A percentile compares a stretch with the other conserved stretches of the same genome.
These are phyloP conservation scores for Urophycis tenuis DNA, from an alignment of 2,797 vertebrate species.

Conservation along the genomic window DNA sequence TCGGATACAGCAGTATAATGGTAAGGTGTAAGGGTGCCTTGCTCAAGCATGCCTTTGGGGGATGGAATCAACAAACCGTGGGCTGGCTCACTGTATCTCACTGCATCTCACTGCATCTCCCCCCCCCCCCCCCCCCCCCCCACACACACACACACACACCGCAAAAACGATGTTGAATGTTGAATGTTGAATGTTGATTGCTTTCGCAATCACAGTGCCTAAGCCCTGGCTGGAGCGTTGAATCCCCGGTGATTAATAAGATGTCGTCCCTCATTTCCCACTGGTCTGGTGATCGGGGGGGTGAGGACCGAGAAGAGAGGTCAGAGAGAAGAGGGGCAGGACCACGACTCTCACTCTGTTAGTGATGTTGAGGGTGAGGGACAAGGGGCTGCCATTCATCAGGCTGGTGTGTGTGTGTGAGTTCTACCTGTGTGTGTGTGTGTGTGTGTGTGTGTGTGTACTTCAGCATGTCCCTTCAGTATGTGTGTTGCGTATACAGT, in stretches of 20 bases:
- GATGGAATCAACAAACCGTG: not conserved
- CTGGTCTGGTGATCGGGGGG: constrained; percentile 24
- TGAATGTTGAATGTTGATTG: constrained; percentile 8
- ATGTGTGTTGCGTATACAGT: too few species aligned
- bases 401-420: too few species aligned
- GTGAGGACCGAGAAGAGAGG: constrained; percentile 20
- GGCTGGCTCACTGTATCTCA: too few species aligned
- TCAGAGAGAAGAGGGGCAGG: not conserved
- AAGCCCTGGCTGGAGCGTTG: constrained; percentile 36
- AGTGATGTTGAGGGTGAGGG: not conserved
- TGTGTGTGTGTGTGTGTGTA: not conserved
- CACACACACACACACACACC: not conserved
- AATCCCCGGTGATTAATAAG: constrained; percentile 48
- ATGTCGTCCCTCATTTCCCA: constrained; percentile 51
- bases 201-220: constrained; percentile 37
- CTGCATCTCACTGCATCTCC: too few species aligned
- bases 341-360: not conserved
- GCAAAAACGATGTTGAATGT: not conserved
- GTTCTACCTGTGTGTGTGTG: too few species aligned
- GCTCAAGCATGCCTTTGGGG: not conserved
- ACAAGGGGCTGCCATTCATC: constrained; percentile 1
- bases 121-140: too few species aligned
- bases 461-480: not conserved
- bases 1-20: not conserved
- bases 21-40: not conserved